Percentiles rank a stretch among this genome's conserved stretches.
phyloP scores from a whole-genome alignment of 2,113 vertebrate genomes.

The Corythornis cristatus region DNA sequence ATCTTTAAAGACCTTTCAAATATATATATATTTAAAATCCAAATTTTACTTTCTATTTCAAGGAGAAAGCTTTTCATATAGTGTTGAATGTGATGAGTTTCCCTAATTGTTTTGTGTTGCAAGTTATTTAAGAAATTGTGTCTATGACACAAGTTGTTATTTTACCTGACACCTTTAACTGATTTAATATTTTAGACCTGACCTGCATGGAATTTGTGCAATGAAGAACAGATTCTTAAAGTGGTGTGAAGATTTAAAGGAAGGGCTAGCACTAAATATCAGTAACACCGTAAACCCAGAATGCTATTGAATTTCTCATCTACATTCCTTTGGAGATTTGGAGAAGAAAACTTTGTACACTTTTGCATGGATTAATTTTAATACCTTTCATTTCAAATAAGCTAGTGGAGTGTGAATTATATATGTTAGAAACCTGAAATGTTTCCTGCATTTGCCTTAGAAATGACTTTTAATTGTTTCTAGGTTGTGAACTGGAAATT shows the following conservation, averaged over 20 bases:
- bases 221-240: not conserved
- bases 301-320: not conserved
- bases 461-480: constrained; percentile 11
- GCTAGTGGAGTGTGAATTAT: not conserved
- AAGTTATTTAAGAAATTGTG: not conserved
- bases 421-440: not conserved
- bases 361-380: not conserved
- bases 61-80: not conserved
- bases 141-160: not conserved
- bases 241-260: not conserved
- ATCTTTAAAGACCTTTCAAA: not conserved
- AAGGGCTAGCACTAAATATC: not conserved
- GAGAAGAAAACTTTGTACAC: not conserved
- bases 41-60: not conserved
- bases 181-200: not conserved
- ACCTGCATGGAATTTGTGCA: not conserved
- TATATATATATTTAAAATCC: not conserved
- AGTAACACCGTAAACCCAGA: not conserved
- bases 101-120: not conserved
- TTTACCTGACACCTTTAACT: not conserved
- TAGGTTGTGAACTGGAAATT: constrained; percentile 29
- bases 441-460: not conserved
- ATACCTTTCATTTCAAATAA: not conserved
- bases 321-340: not conserved
- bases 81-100: not conserved